These are phyloP conservation scores for Acanthacorydalis orientalis DNA, from an alignment of 2,888 invertebrate species.

Conservation along the genomic window DNA sequence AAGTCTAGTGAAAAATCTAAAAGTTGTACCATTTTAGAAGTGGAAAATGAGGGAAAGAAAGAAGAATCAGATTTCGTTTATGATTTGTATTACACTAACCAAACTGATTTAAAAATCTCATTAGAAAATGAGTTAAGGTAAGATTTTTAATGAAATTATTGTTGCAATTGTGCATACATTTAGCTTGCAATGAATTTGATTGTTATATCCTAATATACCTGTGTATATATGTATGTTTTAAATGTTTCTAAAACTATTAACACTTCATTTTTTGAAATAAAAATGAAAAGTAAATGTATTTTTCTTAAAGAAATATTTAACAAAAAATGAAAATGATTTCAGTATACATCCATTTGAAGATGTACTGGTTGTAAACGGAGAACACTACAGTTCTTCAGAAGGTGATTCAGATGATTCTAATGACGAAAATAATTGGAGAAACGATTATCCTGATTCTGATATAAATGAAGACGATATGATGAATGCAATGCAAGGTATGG, in stretches of 20 bases:
- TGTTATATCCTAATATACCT: too few relatives aligned
- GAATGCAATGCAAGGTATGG: conserved; percentile 30
- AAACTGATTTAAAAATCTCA: conserved; percentile 27
- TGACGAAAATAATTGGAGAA: conserved; percentile 58
- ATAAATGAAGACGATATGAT: conserved; percentile 44
- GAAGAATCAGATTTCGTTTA: conserved; percentile 34
- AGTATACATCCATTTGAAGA: conserved; percentile 26
- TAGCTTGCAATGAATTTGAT: too few relatives aligned
- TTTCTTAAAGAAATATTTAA: too few relatives aligned
- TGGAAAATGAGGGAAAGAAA: conserved; percentile 17
- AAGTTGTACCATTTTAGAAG: conserved; percentile 36
- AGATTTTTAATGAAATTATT: neutral
- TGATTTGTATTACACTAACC: conserved; percentile 42
- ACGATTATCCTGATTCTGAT: conserved; percentile 52
- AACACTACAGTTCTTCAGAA: conserved; percentile 18
- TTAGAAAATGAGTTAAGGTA: conserved; percentile 26
- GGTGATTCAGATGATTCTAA: conserved; percentile 56
- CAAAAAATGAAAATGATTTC: conserved; percentile 16
- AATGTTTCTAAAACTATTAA: too few relatives aligned
- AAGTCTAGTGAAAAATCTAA: conserved; percentile 12
- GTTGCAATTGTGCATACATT: neutral
- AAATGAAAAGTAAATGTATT: too few relatives aligned
- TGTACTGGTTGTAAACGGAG: conserved; percentile 21
- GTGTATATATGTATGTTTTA: too few relatives aligned
- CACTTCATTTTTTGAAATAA: too few relatives aligned